Percentiles rank a stretch among this genome's conserved stretches.
These are phyloP conservation scores for Siniperca undulata DNA, from an alignment of 2,797 vertebrate species.

Conservation along the genomic window DNA sequence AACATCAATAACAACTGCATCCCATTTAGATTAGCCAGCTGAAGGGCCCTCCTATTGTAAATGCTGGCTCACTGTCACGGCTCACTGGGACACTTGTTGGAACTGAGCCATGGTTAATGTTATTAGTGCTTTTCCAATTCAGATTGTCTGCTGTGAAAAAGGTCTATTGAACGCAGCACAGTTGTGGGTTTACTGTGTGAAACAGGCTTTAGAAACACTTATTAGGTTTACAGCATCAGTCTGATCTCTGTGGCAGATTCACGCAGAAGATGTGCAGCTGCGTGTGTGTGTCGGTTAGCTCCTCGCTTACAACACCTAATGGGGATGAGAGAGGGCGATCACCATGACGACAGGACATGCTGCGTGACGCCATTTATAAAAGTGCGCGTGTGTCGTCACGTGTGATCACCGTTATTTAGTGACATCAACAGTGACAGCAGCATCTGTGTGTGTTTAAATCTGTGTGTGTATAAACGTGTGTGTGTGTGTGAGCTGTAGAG, in stretches of 20 bases:
- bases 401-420: conserved; percentile 15
- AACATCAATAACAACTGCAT: not conserved
- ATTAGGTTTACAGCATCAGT: no score
- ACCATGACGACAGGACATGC: conserved; percentile 54
- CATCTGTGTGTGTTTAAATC: not conserved
- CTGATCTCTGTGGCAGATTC: not conserved
- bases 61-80: not conserved
- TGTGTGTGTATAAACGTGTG: not conserved
- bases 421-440: conserved; percentile 24
- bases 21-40: not conserved
- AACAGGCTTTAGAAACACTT: no score
- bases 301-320: conserved; percentile 4
- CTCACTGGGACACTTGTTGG: not conserved
- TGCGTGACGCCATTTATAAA: conserved; percentile 21
- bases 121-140: not conserved
- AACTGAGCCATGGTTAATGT: not conserved
- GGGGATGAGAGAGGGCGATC: conserved; percentile 24
- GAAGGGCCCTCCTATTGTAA: not conserved
- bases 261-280: not conserved
- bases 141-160: not conserved
- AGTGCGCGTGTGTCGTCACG: conserved; percentile 14
- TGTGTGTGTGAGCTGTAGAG: not conserved
- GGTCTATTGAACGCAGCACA: not conserved
- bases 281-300: not conserved
- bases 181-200: not conserved